Percentiles rank a stretch among this genome's conserved stretches.
Conservation (phyloP, 1,140 invertebrate genomes). For the Saccostrea glomerata region DNA sequence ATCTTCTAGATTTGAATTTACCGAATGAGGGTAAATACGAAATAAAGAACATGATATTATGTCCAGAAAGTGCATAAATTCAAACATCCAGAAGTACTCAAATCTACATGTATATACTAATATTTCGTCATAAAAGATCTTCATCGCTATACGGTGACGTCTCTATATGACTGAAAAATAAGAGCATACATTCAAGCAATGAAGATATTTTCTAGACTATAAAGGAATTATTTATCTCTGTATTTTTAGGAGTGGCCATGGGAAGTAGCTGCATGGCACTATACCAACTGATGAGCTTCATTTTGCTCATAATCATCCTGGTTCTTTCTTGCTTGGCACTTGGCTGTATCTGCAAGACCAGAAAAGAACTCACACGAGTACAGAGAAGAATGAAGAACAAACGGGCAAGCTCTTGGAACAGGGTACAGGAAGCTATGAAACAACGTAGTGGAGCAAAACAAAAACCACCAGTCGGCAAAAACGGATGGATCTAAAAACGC, state of each 20-base stretch:
- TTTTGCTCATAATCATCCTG: constrained; percentile 45
- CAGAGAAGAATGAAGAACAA: constrained; percentile 54
- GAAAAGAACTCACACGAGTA: constrained; percentile 36
- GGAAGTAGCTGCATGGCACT: constrained; percentile 43
- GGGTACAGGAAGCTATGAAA: constrained; percentile 47
- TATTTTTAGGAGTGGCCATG: constrained; percentile 48
- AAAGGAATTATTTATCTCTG: not conserved
- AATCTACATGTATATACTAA: not conserved
- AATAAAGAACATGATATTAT: no score
- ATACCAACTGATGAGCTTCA: constrained; percentile 43
- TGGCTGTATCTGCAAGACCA: constrained; percentile 48
- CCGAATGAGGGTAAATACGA: no score
- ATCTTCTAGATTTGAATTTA: no score
- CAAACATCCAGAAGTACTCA: not conserved
- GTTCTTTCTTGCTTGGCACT: constrained; percentile 45
- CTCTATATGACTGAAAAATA: no score
- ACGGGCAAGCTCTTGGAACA: constrained; percentile 48
- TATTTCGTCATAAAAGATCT: not conserved
- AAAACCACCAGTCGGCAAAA: constrained; percentile 29
- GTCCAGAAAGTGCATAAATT: no score
- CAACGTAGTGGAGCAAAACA: constrained; percentile 16
- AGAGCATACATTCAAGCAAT: no score
- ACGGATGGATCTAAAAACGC: constrained; percentile 25
- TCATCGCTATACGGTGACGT: no score
- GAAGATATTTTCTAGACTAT: no score